phyloP scores from a whole-genome alignment of 2,113 vertebrate genomes.

The Apodemus sylvaticus region DNA sequence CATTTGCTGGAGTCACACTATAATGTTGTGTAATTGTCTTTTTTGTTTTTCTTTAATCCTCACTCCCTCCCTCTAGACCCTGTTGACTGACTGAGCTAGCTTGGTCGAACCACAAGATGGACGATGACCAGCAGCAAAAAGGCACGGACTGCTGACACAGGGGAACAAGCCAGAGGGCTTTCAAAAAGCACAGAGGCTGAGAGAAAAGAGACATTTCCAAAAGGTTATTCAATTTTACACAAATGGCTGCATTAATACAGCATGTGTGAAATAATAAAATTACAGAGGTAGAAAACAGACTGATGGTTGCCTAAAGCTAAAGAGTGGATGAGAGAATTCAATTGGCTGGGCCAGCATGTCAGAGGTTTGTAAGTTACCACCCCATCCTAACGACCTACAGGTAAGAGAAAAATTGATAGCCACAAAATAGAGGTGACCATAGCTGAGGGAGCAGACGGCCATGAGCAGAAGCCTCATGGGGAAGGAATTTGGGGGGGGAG shows the following conservation, averaged over 20 bases:
- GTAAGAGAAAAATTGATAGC: too few species aligned
- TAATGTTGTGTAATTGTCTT: too few species aligned
- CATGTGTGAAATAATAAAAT: not conserved
- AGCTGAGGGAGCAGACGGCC: not conserved
- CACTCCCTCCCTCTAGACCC: too few species aligned
- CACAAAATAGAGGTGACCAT: not conserved
- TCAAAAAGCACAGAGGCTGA: not conserved
- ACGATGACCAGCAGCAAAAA: not conserved
- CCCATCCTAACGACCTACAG: not conserved
- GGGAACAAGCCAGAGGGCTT: not conserved
- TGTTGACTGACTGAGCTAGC: too few species aligned
- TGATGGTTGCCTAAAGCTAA: not conserved
- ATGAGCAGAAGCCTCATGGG: not conserved
- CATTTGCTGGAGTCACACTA: too few species aligned
- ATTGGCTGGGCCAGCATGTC: not conserved
- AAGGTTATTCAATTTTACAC: not conserved
- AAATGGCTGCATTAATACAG: not conserved
- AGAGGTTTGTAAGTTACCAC: not conserved
- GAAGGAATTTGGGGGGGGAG: too few species aligned
- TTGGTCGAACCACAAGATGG: not conserved
- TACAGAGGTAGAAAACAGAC: not conserved
- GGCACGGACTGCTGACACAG: not conserved
- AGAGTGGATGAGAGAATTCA: not conserved
- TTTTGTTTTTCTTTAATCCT: too few species aligned
- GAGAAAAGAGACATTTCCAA: not conserved